Percentiles rank a stretch among this genome's conserved stretches.
Conservation (phyloP, 2,888 invertebrate species). For the Drosophila meridiana region DNA sequence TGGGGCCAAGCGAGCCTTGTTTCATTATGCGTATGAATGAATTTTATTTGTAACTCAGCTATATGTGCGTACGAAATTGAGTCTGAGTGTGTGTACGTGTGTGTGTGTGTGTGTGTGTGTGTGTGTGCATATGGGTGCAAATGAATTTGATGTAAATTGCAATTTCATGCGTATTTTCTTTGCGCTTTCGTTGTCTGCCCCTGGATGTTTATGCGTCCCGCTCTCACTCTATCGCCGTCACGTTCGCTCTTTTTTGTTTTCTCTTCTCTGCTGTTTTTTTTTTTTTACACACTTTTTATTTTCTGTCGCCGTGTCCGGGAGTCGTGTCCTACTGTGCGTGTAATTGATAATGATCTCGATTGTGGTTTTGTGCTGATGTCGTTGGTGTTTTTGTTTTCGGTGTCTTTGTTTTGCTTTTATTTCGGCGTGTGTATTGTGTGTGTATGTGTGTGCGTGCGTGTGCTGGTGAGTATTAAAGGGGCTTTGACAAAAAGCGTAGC, state of each 20-base stretch:
- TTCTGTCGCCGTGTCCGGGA: conserved; percentile 31
- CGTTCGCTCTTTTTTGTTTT: conserved; percentile 7
- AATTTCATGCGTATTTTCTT: conserved; percentile 82
- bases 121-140: conserved; percentile 75
- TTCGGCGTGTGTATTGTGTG: conserved; percentile 37
- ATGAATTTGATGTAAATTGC: conserved; percentile 82
- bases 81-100: not conserved
- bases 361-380: conserved; percentile 70
- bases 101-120: conserved; percentile 15
- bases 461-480: conserved; percentile 10
- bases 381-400: conserved; percentile 45
- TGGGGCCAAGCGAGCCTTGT: conserved; percentile 49
- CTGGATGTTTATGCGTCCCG: not conserved
- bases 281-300: conserved; percentile 31
- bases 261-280: not conserved
- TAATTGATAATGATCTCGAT: conserved; percentile 82
- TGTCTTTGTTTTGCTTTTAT: conserved; percentile 46
- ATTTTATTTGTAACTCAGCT: conserved; percentile 76
- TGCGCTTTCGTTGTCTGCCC: conserved; percentile 50
- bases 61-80: conserved; percentile 21
- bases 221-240: conserved; percentile 11
- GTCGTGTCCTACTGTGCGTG: conserved; percentile 79
- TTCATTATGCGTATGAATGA: conserved; percentile 81
- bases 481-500: conserved; percentile 64
- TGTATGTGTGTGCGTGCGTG: not conserved